A percentile compares a stretch with the other conserved stretches of the same genome.
These are phyloP conservation scores for Alviniconcha marisindica DNA, from an alignment of 1,140 invertebrate species.

Conservation along the genomic window DNA sequence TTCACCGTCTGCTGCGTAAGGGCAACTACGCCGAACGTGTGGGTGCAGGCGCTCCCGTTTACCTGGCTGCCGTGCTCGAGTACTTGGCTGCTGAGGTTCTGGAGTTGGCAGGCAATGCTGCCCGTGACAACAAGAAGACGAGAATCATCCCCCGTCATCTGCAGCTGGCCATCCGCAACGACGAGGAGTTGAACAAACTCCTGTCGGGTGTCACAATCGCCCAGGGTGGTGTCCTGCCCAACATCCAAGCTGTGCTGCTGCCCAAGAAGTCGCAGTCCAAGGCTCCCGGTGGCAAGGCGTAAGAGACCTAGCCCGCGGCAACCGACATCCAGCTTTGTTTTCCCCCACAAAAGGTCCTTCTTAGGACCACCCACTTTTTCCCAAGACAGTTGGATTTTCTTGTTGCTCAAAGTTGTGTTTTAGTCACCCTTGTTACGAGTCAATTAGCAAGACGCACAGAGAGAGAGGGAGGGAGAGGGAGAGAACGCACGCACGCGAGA, in stretches of 20 bases:
- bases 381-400: too few species aligned
- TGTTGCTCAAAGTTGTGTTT: too few species aligned
- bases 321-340: too few species aligned
- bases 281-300: too few species aligned
- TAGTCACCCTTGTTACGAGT: too few species aligned
- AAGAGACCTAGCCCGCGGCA: too few species aligned
- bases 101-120: slow-evolving; percentile 86
- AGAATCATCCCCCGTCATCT: slow-evolving; percentile 72
- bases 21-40: slow-evolving; percentile 72
- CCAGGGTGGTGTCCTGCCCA: slow-evolving; percentile 75
- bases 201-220: slow-evolving; percentile 73
- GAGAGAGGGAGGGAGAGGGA: slow-evolving; percentile 23
- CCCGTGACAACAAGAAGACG: slow-evolving; percentile 80
- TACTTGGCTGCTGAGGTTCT: slow-evolving; percentile 77
- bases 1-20: slow-evolving; percentile 72
- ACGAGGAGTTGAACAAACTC: slow-evolving; percentile 75
- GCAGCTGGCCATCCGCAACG: slow-evolving; percentile 73
- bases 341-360: too few species aligned
- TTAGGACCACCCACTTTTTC: too few species aligned
- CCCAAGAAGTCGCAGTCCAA: slow-evolving; percentile 71
- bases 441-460: too few species aligned
- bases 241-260: slow-evolving; percentile 74
- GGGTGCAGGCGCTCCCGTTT: slow-evolving; percentile 72
- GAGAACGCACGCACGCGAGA: slow-evolving; percentile 51
- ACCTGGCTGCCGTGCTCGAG: slow-evolving; percentile 74